These are phyloP conservation scores for Leptarthrus brevirostris DNA, from an alignment of 2,888 invertebrate genomes.

Conservation along the genomic window DNA sequence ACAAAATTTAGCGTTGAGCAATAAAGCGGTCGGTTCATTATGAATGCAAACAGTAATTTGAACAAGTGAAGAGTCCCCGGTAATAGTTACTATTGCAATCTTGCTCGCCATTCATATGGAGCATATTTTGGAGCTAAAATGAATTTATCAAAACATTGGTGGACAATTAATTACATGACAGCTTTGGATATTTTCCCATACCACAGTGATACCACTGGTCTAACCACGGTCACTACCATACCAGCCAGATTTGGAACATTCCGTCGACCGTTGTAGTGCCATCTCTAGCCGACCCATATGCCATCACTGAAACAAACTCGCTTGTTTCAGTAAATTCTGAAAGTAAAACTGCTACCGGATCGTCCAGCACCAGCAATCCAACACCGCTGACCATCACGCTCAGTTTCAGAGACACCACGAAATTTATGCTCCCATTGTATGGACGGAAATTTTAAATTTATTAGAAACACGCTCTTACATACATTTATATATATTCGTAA, in stretches of 20 bases:
- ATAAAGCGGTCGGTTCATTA: too few relatives aligned
- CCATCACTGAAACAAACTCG: neutral
- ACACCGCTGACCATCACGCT: neutral
- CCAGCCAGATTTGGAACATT: neutral
- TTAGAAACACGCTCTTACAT: neutral
- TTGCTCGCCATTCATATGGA: too few relatives aligned
- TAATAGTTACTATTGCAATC: neutral
- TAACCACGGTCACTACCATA: neutral
- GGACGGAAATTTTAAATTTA: slow-evolving; percentile 10
- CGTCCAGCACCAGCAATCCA: neutral
- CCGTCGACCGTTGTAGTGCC: neutral
- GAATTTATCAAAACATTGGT: neutral
- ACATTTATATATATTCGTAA: neutral
- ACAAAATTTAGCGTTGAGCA: too few relatives aligned
- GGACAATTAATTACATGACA: slow-evolving; percentile 4
- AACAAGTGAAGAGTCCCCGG: neutral
- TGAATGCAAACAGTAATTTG: too few relatives aligned
- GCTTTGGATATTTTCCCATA: neutral
- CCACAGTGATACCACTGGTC: neutral
- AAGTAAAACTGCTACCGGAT: slow-evolving; percentile 1
- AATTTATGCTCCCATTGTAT: slow-evolving; percentile 7
- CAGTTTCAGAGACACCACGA: neutral
- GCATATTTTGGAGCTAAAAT: slow-evolving; percentile 1
- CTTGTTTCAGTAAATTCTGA: neutral
- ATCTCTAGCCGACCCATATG: neutral